These are phyloP conservation scores for Dendrophyllia cribrosa DNA, from an alignment of 64 coral and sea anemone genomes.

Conservation along the genomic window DNA sequence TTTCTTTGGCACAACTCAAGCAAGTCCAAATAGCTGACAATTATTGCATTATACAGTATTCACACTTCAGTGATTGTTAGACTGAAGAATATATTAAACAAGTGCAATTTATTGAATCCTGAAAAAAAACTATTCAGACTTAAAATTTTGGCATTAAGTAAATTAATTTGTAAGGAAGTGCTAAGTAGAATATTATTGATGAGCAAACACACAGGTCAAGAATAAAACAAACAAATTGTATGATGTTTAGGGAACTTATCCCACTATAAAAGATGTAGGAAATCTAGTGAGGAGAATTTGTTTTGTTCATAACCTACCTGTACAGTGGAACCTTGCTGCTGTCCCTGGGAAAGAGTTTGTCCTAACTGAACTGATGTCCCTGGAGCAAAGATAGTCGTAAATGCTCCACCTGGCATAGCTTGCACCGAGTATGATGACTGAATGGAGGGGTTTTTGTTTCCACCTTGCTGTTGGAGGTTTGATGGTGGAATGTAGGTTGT, in stretches of 20 bases:
- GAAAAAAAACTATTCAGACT: too few species aligned
- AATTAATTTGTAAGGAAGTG: too few species aligned
- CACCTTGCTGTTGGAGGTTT: conserved; percentile 75
- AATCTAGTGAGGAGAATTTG: not conserved
- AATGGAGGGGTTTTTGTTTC: conserved; percentile 70
- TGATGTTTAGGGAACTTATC: too few species aligned
- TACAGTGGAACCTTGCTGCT: conserved; percentile 75
- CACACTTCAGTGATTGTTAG: not conserved
- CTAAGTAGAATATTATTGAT: too few species aligned
- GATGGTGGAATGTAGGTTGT: conserved; percentile 95
- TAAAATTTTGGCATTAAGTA: too few species aligned
- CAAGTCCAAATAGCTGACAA: not conserved
- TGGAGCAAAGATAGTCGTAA: conserved; percentile 97
- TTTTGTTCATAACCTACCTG: conserved; percentile 60
- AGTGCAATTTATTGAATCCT: too few species aligned
- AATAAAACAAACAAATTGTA: too few species aligned
- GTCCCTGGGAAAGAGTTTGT: conserved; percentile 78
- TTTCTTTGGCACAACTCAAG: too few species aligned
- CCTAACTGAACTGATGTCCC: conserved; percentile 83
- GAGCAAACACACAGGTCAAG: too few species aligned
- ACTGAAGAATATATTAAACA: too few species aligned
- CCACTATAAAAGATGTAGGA: too few species aligned
- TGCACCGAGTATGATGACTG: conserved; percentile 91
- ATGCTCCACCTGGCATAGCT: conserved; percentile 93
- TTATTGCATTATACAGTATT: conserved; percentile 1